Base-by-base conservation (phyloP, 2,888 invertebrate species). In the Tipula helvola region DNA sequence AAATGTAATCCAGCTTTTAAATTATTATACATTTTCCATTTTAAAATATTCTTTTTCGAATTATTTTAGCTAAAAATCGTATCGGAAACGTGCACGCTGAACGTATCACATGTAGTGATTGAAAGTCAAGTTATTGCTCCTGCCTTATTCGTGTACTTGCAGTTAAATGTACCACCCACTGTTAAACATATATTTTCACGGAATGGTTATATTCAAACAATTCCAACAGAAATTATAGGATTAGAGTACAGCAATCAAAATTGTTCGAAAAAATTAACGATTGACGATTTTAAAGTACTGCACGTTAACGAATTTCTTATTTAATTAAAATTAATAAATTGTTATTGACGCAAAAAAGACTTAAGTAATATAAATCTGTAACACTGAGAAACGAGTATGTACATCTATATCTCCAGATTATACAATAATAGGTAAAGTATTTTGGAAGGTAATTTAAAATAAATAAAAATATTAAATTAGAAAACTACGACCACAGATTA, bases 1-100 rank as follows among this genome's bases (percentile, higher is more conserved):
- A 83, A 90, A 92, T 90, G 95, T 95, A 89, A 90, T 89, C 12
- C 3, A 3, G 44, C 44, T 5, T 44, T 3, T 0, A 36, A 36
- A 36, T 10, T 13, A 83, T 36, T 83, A n/a, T 83, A 36, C 2
- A 84, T 13, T 28, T 28, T 28, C 28, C 28, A 28, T 28, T 28
- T 84, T 39, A 36, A 36, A 83, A 39, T 84, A 84, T 39, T n/a
- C 39, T 84, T 28, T 28, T 28, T 28, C 28, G 28, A 83, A 83
- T 41, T 41, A 71, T 88, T 88, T 1, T 57, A 91, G 91, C 88
- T 89, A 36, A 90, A 90, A 16, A 88, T 91, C 8, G 87, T 89
- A 4, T 89, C 89, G 13, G 88, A 88, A 28, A 88, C 88, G 8
- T 91, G 91, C 87, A 86, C 86, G 28, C 86, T 87, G 3, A 86